Evolutionary conservation across 2,888 invertebrate genomes (phyloP), one percentile per base, ranked within the genome.

Genomic region (Drosophila eohydei): DNA sequence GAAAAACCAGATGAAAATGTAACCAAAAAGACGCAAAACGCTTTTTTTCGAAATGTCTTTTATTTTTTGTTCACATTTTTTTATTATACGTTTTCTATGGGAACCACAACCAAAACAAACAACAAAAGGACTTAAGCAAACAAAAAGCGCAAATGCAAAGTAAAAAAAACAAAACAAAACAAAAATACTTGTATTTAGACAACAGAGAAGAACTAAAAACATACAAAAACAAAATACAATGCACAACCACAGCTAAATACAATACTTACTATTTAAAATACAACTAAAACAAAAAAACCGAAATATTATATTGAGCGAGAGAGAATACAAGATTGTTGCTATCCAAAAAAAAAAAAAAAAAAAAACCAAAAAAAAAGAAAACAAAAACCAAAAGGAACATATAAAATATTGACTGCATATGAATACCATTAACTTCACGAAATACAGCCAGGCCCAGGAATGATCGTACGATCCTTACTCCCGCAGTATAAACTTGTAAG

Each of bases 291-390:
- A 41, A 44, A 46, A 65, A 77, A 84, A 78, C 75, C 87, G 77
- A 84, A 89, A 87, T 83, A 83, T 78, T 85, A 89, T 89, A 83
- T 88, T 88, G 89, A 86, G 83, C 88, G 91, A 90, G 92, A 91
- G 92, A 92, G 92, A 92, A 90, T 91, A 92, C 90, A 92, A 91
- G 92, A 92, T 91, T 91, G 92, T 92, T 91, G 91, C 91, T 91
- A 91, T 81, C 89, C 88, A 89, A 83, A 80, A 73, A 87, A 89
- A 87, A 36, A 55, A 67, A 21, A 65, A 70, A 74, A 70, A 64
- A 46, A 75, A 71, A 75, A 78, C 50, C 63, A 62, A 77, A 64
- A 74, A 54, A 65, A 64, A 55, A 32, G 63, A 66, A 36, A 65
- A 68, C 73, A 21, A 51, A 59, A 76, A 73, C 44, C 41, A 65